Conservation (phyloP, 2,888 invertebrate genomes). For the Volucella inanis region DNA sequence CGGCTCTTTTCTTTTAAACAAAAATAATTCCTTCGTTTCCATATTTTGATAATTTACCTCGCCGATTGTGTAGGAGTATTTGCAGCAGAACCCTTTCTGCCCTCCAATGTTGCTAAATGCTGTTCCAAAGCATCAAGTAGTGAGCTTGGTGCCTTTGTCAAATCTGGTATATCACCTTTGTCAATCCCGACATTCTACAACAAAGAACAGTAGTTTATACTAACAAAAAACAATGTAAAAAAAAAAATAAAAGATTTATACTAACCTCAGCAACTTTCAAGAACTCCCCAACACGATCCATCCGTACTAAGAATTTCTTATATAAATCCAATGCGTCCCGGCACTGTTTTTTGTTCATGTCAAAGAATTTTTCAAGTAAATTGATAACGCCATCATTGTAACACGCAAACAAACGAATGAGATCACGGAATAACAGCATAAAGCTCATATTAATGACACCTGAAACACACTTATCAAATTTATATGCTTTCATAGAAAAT, state of each 20-base stretch:
- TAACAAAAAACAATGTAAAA: not conserved
- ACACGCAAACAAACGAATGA: constrained; percentile 99
- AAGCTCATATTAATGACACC: constrained; percentile 99
- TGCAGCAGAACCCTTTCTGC: constrained; percentile 93
- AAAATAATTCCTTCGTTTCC: constrained; percentile 17
- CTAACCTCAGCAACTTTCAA: constrained; percentile 91
- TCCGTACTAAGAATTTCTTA: constrained; percentile 98
- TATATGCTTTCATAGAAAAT: not conserved
- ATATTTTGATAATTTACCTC: constrained; percentile 85
- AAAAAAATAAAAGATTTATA: not conserved
- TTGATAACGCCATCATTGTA: constrained; percentile 99
- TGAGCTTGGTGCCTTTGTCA: constrained; percentile 98
- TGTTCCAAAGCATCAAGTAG: constrained; percentile 98
- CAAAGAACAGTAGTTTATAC: constrained; percentile 81
- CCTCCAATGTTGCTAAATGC: constrained; percentile 96
- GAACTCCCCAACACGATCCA: constrained; percentile 99
- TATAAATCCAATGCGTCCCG: constrained; percentile 98
- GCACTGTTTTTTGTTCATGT: constrained; percentile 99
- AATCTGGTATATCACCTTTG: constrained; percentile 98
- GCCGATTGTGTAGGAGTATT: constrained; percentile 94
- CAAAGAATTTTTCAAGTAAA: constrained; percentile 99
- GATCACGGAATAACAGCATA: constrained; percentile 99
- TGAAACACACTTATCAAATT: constrained; percentile 62
- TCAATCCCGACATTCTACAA: constrained; percentile 96
- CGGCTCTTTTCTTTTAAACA: constrained; percentile 36